Conservation (phyloP, 2,888 invertebrate genomes). For the Minunthozetes semirufus region DNA sequence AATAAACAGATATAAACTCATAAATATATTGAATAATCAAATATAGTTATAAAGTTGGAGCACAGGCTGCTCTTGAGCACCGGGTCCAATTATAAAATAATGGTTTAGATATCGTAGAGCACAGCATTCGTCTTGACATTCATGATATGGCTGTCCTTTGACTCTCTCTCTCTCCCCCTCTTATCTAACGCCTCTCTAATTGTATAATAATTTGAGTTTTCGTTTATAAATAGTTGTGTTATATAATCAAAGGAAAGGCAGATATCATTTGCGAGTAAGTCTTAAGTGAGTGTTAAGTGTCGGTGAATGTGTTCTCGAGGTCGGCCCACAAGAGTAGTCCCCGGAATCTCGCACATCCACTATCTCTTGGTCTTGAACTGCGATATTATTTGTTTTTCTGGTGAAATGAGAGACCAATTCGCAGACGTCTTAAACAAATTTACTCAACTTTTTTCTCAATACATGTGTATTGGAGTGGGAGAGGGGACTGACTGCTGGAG, state of each 20-base stretch:
- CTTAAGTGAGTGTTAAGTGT: slow-evolving; percentile 23
- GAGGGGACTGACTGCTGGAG: neutral
- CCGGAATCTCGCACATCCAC: neutral
- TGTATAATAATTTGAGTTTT: slow-evolving; percentile 9
- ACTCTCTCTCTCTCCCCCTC: neutral
- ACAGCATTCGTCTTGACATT: no score
- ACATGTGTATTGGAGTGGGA: neutral
- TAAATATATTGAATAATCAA: no score
- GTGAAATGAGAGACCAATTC: neutral
- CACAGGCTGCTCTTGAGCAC: no score
- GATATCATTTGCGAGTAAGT: neutral
- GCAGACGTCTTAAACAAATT: slow-evolving; percentile 23
- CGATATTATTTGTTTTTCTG: neutral
- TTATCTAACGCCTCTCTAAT: slow-evolving; percentile 24
- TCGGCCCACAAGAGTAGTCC: neutral
- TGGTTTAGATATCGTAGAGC: no score
- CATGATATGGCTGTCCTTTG: neutral
- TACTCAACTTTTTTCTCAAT: neutral
- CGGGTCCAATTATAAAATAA: no score
- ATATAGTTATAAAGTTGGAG: no score
- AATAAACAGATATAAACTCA: no score
- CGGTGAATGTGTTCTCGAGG: neutral
- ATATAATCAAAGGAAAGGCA: neutral
- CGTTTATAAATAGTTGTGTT: neutral
- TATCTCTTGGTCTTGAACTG: neutral